Evolutionary conservation across 2,797 vertebrate species (phyloP), one percentile per base, ranked within the genome.

Genomic region (Rhinoraja longicauda): DNA sequence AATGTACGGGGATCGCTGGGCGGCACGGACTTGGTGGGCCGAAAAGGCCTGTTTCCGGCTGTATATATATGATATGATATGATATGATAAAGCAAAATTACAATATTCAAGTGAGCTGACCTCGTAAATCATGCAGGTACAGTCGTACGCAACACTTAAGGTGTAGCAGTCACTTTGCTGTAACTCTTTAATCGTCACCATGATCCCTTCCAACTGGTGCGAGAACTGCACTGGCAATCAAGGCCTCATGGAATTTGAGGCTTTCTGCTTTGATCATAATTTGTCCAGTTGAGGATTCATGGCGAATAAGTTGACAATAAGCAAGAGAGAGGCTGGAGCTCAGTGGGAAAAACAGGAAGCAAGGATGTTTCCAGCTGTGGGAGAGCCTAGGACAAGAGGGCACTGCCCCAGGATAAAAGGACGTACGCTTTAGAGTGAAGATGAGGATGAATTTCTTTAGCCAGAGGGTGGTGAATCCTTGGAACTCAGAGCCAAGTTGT

Each of bases 201-300:
- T 67, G 81, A 78, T 84, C 26, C 81, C 10, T 29, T 26, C 81
- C 15, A 59, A 62, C 57, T 86, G n/a, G 19, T 36, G 24, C 15
- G 88, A n/a, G 6, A n/a, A 2, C 59, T 32, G 5, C 6, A 19
- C 53, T 21, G 0, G 26, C 13, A 59, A 59, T 81, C 26, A 3
- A 9, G 32, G 29, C 86, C 82, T 67, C n/a, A 24, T 21, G 84
- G 59, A 67, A 67, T 67, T 17, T 64, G 84, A 10, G 36, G 59
- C 84, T 32, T 91, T 24, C 15, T 91, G 45, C 24, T 45, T 91
- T 73, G 70, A 91, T 92, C 24, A 13, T 92, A 92, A 75, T 92
- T 39, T 72, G 12, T 73, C 13, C 17, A 36, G 26, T 62, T 75
- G 45, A 24, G 26, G 70, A 84, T 57, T 92, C 70, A 92, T 53